Base-by-base conservation (phyloP, 2,113 vertebrate species). In the Oxyruncus cristatus region DNA sequence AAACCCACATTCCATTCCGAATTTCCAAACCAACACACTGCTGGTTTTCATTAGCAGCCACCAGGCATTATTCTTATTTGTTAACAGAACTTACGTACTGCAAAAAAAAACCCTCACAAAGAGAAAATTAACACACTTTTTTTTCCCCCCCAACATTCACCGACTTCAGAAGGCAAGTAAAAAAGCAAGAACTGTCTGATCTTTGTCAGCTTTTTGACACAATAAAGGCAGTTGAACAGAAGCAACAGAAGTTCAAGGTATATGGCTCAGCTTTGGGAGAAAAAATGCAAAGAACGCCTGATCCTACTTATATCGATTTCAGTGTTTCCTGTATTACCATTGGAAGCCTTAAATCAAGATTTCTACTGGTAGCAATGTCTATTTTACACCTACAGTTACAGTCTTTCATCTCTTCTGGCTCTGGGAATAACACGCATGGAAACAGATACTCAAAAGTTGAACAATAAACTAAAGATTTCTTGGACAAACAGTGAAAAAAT, bases 31-130 rank as follows among this genome's bases (percentile, higher is more conserved):
- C 88, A 93, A 52, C 70, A 76, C 35, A 4, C 77, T 85, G 92
- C 88, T 93, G 92, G 75, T 96, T 96, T 93, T 62, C 88, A 90
- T 97, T 95, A 93, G 89, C 74, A 93, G 88, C 20, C 74, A 89
- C 62, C 78, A 66, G 74, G 65, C 85, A 80, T 90, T 76, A 79
- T 18, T 93, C 72, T 70, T 82, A 76, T 52, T 91, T 81, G 47
- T 74, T 90, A 94, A 82, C 0, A 89, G 63, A 82, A 30, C 44
- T 68, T 65, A 76, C 52, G 68, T 85, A 66, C 47, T 63, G 52
- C 71, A 76, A 73, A 76, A 75, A 62, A 58, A 61, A 93, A 88
- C 47, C 62, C 67, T 85, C 4, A 1, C 53, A 62, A 76, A 88
- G 68, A 75, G 41, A 88, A 92, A 66, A 73, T 52, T 2, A 79